phyloP scores from a whole-genome alignment of 2,113 vertebrate species.

The Parotia lawesii region DNA sequence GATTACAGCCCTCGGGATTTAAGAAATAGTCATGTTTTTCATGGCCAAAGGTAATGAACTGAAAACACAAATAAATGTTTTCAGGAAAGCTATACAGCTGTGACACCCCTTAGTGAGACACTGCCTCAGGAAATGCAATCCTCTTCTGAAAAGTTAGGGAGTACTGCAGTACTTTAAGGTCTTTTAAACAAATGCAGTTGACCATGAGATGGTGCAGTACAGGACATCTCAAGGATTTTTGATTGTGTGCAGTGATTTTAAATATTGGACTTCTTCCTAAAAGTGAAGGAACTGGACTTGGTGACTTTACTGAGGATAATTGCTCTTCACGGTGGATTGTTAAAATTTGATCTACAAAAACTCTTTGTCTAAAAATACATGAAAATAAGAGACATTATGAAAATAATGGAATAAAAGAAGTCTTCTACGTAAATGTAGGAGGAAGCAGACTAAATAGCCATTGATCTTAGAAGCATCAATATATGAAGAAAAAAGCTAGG shows the following conservation, averaged over 20 bases:
- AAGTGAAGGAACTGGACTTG: neutral
- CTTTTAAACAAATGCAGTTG: neutral
- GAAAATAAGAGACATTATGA: neutral
- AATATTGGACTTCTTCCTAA: neutral
- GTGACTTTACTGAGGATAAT: neutral
- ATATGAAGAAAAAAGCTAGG: neutral
- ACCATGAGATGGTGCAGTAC: neutral
- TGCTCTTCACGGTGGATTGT: neutral
- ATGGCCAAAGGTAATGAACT: neutral
- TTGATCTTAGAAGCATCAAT: neutral
- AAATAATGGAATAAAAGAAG: neutral
- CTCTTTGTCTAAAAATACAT: neutral
- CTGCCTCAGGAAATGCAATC: neutral
- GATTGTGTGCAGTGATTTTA: neutral
- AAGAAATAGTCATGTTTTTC: neutral
- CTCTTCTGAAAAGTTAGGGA: neutral
- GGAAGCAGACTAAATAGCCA: neutral
- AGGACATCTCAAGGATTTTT: slow-evolving; percentile 17
- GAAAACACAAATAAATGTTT: neutral
- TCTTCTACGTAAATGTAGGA: neutral
- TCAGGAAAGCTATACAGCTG: neutral
- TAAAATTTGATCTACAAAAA: neutral
- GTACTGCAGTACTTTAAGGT: neutral
- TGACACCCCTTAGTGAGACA: neutral
- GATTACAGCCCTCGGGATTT: neutral